phyloP scores from a whole-genome alignment of 2,113 vertebrate species.

The Coptodon rendalli region DNA sequence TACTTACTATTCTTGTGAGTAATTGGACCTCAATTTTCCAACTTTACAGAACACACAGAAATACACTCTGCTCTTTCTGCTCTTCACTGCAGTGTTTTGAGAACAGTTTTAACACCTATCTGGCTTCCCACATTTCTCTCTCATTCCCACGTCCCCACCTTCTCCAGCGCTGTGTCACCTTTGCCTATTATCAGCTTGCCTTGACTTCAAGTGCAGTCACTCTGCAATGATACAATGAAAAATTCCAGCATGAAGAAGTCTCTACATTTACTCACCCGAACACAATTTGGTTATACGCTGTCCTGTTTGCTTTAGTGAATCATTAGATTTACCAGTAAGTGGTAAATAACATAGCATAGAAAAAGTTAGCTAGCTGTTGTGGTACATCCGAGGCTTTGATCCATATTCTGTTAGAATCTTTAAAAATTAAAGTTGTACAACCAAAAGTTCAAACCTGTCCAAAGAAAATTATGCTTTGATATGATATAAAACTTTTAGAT shows the following conservation, averaged over 20 bases:
- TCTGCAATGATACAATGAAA: not conserved
- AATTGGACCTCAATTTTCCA: not conserved
- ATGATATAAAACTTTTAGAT: not conserved
- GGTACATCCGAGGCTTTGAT: not conserved
- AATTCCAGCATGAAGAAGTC: not conserved
- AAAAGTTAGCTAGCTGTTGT: not conserved
- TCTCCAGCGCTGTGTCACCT: not conserved
- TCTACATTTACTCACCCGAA: not conserved
- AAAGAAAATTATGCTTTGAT: not conserved
- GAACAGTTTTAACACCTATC: not conserved
- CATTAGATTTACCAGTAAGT: not conserved
- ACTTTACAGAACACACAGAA: not conserved
- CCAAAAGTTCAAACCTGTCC: not conserved
- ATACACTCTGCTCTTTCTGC: not conserved
- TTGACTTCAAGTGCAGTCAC: not conserved
- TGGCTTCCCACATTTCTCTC: not conserved
- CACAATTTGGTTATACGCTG: not conserved
- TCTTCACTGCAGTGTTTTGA: not conserved
- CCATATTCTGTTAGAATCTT: not conserved
- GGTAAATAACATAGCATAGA: not conserved
- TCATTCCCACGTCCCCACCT: not conserved
- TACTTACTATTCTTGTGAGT: not conserved
- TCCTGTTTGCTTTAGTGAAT: not conserved
- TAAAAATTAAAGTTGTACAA: not conserved
- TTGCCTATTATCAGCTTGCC: not conserved